Percentiles rank a stretch among this genome's conserved stretches.
These are phyloP conservation scores for Corydoras sp. DNA, from an alignment of 2,113 vertebrate species.

Conservation along the genomic window DNA sequence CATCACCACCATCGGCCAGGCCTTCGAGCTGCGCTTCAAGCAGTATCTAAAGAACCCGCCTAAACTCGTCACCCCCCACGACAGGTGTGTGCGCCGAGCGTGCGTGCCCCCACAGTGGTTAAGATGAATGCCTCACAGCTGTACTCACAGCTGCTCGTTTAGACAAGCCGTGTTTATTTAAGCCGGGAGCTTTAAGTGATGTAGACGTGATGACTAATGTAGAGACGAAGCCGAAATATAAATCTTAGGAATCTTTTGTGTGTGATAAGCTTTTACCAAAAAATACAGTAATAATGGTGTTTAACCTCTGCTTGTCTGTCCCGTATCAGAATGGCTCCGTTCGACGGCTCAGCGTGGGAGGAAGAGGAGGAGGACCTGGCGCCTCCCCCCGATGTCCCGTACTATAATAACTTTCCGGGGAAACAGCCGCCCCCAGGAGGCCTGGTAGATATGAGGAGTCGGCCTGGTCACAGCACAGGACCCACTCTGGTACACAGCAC, in stretches of 20 bases:
- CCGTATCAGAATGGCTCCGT: conserved; percentile 85
- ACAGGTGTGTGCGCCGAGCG: conserved; percentile 71
- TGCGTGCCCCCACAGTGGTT: not conserved
- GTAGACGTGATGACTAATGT: too few species aligned
- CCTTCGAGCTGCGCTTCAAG: conserved; percentile 95
- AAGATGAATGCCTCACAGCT: conserved; percentile 10
- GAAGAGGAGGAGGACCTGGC: conserved; percentile 81
- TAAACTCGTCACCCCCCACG: conserved; percentile 91
- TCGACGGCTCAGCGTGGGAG: conserved; percentile 95
- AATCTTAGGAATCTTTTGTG: too few species aligned
- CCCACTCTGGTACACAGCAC: conserved; percentile 78
- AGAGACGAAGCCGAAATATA: too few species aligned
- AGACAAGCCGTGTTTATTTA: not conserved
- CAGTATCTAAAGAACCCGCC: conserved; percentile 98
- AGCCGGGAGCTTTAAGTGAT: not conserved
- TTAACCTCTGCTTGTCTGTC: not conserved
- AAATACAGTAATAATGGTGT: too few species aligned
- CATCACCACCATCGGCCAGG: conserved; percentile 97
- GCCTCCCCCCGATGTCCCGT: conserved; percentile 81
- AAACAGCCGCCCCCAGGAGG: conserved; percentile 94
- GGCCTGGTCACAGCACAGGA: conserved; percentile 64
- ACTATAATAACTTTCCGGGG: conserved; percentile 95
- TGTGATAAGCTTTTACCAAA: too few species aligned
- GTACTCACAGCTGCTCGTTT: conserved; percentile 7
- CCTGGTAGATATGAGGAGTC: conserved; percentile 83